Base-by-base conservation (phyloP, 1,140 invertebrate genomes). In the Idris sp. region DNA sequence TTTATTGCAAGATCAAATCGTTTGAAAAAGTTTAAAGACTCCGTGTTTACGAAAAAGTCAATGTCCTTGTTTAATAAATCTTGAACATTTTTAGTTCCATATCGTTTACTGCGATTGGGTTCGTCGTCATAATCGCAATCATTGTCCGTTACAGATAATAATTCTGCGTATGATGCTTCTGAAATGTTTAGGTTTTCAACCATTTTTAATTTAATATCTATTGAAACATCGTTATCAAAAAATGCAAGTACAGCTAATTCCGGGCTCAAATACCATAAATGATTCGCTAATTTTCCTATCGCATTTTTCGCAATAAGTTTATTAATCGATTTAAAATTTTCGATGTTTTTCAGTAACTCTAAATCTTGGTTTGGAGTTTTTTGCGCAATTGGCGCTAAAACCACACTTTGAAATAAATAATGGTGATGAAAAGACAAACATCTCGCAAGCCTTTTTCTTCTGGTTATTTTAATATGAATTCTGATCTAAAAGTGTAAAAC, bases 281-380 rank as follows among this genome's bases (percentile, higher is more conserved):
- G 46, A 14, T 36, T 28, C 0, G 3, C 9, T 0, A 35, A 35
- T 36, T 35, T 35, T 0, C 9, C 1, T 13, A 10, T 8, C 9
- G 31, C 14, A 16, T 51, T 36, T 16, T 51, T 15, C 4, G 43
- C 15, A 26, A 43, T 43, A 8, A 13, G n/a, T 16, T 2, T 11
- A 14, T 43, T 43, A 4, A 43, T n/a, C 8, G 22, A 43, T 26
- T 26, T 25, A 9, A 8, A 43, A 26, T 9, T 26, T 9, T 25
- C 28, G 3, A 51, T 16, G 5, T 16, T 26, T 51, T 36, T 35
- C 4, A 53, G 4, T 8, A 53, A 53, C 1, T 38, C 8, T 16
- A 40, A 53, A 16, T 53, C 49, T 13, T 53, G 49, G 6, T 53
- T 53, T 9, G 49, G 35, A 16, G 49, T 22, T 40, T 53, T 53